Evolutionary conservation across 1,140 invertebrate species (phyloP), one percentile per base, ranked within the genome.

Genomic region (Eriocheir sinensis): DNA sequence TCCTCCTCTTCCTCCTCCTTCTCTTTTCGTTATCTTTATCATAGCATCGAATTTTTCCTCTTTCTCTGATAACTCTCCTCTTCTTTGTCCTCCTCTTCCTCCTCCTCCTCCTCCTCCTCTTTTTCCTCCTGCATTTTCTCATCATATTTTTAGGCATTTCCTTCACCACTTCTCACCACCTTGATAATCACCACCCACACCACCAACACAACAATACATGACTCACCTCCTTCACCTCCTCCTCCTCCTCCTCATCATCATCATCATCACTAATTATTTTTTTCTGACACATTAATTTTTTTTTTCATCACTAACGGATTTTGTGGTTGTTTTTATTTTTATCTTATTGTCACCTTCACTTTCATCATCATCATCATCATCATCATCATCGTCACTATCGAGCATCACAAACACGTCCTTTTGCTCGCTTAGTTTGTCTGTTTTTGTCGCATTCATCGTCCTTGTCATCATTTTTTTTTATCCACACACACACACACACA

Each of bases 361-460:
- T 17, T 32, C 34, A 81, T n/a, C 80, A 81, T n/a, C 80, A 81
- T 30, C 80, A 81, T n/a, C 27, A 81, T 81, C 80, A 81, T n/a
- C 27, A 30, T n/a, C 80, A 36, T 30, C n/a, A 81, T n/a, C 80
- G 30, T 80, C 32, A n/a, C 27, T 80, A n/a, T 30, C 32, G 6
- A 80, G 4, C 79, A 80, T 80, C 27, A 80, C 27, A 12, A 72
- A 12, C 53, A 72, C 27, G 12, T 12, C 27, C 53, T 12, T 72
- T 27, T 12, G 12, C 53, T 12, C n/a, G n/a, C n/a, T n/a, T n/a
- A n/a, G n/a, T n/a, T n/a, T n/a, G n/a, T n/a, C n/a, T n/a, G n/a
- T n/a, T n/a, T n/a, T n/a, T n/a, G n/a, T n/a, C n/a, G n/a, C n/a
- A n/a, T n/a, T n/a, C n/a, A 72, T 72, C 53, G 27, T 72, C 53